These are phyloP conservation scores for Callorhinus ursinus DNA, from an alignment of 2,113 vertebrate genomes.

Conservation along the genomic window DNA sequence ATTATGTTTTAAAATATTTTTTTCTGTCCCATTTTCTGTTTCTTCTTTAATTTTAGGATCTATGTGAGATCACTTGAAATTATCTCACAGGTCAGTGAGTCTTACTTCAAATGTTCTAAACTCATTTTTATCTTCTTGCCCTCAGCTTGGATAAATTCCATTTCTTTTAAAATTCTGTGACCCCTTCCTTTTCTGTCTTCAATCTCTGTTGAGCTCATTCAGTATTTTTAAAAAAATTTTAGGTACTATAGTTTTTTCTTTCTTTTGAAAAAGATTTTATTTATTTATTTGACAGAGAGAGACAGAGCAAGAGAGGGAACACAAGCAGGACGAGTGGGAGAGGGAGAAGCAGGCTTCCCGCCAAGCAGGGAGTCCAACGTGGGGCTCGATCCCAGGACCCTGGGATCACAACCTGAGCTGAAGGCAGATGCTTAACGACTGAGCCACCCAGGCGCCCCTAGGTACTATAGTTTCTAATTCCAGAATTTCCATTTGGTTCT, in stretches of 20 bases:
- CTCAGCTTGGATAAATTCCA: neutral
- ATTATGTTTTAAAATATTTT: neutral
- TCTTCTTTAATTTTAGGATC: neutral
- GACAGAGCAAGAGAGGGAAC: too few species aligned
- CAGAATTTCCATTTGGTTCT: neutral
- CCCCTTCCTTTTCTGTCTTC: neutral
- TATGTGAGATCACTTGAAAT: neutral
- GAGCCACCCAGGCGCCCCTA: neutral
- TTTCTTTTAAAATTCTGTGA: neutral
- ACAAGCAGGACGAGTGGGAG: too few species aligned
- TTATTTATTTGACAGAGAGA: too few species aligned
- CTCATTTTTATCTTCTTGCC: neutral
- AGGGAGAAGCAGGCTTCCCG: too few species aligned
- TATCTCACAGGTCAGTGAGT: neutral
- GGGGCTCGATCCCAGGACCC: too few species aligned
- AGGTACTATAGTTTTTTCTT: neutral
- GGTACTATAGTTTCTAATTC: neutral
- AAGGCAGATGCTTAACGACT: too few species aligned
- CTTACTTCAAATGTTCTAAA: neutral
- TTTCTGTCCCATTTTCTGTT: too few species aligned
- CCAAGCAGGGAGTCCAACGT: too few species aligned
- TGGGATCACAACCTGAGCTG: too few species aligned
- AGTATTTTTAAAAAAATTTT: neutral
- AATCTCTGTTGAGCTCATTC: neutral
- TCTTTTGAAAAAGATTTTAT: too few species aligned